phyloP scores from a whole-genome alignment of 2,888 invertebrate species.

The Globia sparganii region DNA sequence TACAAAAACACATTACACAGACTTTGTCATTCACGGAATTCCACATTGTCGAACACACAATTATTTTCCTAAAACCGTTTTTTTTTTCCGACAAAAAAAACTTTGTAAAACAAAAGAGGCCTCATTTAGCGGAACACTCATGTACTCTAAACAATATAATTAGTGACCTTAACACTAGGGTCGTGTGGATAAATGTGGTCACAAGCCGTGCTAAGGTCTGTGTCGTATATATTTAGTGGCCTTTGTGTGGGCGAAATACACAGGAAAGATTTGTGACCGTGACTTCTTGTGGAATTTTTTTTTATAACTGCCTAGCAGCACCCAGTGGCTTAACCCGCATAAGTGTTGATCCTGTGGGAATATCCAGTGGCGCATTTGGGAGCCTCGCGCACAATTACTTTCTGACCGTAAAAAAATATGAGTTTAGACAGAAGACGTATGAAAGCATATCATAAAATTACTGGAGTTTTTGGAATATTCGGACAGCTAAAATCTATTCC shows the following conservation, averaged over 20 bases:
- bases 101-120: slow-evolving; percentile 32
- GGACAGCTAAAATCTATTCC: too few species aligned
- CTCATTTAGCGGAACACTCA: slow-evolving; percentile 36
- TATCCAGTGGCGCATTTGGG: too few species aligned
- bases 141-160: slow-evolving; percentile 51
- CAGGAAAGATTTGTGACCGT: background rate
- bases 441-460: too few species aligned
- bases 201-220: slow-evolving; percentile 35
- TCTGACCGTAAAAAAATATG: too few species aligned
- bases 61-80: background rate
- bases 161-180: slow-evolving; percentile 52
- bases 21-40: background rate
- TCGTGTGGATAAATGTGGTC: slow-evolving; percentile 45
- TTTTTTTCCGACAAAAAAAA: slow-evolving; percentile 20
- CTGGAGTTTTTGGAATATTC: too few species aligned
- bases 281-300: background rate
- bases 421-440: too few species aligned
- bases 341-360: too few species aligned
- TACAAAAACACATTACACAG: slow-evolving; percentile 9
- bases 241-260: slow-evolving; percentile 46
- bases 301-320: too few species aligned
- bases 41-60: slow-evolving; percentile 2
- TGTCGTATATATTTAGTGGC: slow-evolving; percentile 8
- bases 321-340: too few species aligned
- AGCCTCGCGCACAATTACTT: too few species aligned